Evolutionary conservation across 1,140 invertebrate genomes (phyloP).

Genomic region (Aphidius gifuensis): DNA sequence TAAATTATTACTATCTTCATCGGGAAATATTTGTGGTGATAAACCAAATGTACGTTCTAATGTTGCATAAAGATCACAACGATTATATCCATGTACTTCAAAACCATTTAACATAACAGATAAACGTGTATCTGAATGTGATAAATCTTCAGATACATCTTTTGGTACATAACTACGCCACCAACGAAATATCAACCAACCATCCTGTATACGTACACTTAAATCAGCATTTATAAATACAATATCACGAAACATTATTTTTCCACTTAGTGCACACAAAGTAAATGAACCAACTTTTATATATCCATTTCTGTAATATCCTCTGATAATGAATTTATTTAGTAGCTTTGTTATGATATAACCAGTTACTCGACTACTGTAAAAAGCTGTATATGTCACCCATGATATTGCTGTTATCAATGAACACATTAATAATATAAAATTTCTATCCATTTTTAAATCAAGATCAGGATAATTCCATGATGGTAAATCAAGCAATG

Average conservation of each 20-base stretch:
- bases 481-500: constrained; percentile 40
- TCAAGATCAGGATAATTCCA: constrained; percentile 58
- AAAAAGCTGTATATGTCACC: constrained; percentile 93
- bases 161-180: constrained; percentile 93
- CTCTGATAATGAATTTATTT: constrained; percentile 80
- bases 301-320: constrained; percentile 62
- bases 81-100: constrained; percentile 94
- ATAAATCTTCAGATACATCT: constrained; percentile 93
- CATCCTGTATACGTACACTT: constrained; percentile 90
- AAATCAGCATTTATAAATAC: constrained; percentile 94
- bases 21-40: constrained; percentile 71
- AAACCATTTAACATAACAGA: constrained; percentile 94
- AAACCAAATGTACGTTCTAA: constrained; percentile 89
- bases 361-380: constrained; percentile 89
- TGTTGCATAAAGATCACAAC: constrained; percentile 82
- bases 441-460: constrained; percentile 79
- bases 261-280: constrained; percentile 90
- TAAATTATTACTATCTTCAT: constrained; percentile 41
- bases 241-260: constrained; percentile 98
- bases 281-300: constrained; percentile 95
- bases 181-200: constrained; percentile 95
- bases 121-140: constrained; percentile 90
- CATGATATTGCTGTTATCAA: constrained; percentile 78
- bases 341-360: constrained; percentile 85
- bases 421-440: constrained; percentile 77